phyloP scores from a whole-genome alignment of 2,888 invertebrate genomes.

The Drosophila anomelani region DNA sequence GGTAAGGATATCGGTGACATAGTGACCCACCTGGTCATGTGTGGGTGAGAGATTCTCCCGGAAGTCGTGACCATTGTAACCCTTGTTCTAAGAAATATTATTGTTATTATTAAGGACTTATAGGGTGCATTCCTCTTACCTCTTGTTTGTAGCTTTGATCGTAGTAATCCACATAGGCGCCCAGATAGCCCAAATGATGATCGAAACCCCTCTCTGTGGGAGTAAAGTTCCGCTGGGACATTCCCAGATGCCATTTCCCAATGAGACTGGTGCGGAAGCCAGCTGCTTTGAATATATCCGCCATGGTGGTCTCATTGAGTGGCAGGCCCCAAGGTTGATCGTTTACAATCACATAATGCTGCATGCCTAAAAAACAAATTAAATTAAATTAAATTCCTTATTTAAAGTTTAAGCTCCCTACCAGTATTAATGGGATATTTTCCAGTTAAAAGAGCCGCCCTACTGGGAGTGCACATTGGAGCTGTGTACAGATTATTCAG shows the following conservation, averaged over 20 bases:
- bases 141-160: slow-evolving; percentile 86
- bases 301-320: slow-evolving; percentile 88
- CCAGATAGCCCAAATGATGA: slow-evolving; percentile 93
- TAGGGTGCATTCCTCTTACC: slow-evolving; percentile 67
- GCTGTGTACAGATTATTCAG: slow-evolving; percentile 92
- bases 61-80: slow-evolving; percentile 85
- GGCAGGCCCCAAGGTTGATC: slow-evolving; percentile 91
- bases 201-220: slow-evolving; percentile 92
- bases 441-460: slow-evolving; percentile 93
- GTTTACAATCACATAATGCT: slow-evolving; percentile 89
- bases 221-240: slow-evolving; percentile 87
- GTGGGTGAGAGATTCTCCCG: slow-evolving; percentile 85
- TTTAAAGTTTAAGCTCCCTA: slow-evolving; percentile 23
- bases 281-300: slow-evolving; percentile 88
- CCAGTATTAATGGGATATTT: slow-evolving; percentile 94
- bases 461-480: slow-evolving; percentile 93
- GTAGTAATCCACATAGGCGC: slow-evolving; percentile 92
- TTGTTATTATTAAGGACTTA: no score
- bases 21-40: slow-evolving; percentile 86
- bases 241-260: slow-evolving; percentile 97
- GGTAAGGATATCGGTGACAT: slow-evolving; percentile 90
- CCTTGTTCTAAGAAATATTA: slow-evolving; percentile 26
- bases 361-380: slow-evolving; percentile 87
- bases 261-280: slow-evolving; percentile 93
- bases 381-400: no score